Base-by-base conservation (phyloP, 2,888 invertebrate species). In the Pseudococcus jackbeardsleyi region DNA sequence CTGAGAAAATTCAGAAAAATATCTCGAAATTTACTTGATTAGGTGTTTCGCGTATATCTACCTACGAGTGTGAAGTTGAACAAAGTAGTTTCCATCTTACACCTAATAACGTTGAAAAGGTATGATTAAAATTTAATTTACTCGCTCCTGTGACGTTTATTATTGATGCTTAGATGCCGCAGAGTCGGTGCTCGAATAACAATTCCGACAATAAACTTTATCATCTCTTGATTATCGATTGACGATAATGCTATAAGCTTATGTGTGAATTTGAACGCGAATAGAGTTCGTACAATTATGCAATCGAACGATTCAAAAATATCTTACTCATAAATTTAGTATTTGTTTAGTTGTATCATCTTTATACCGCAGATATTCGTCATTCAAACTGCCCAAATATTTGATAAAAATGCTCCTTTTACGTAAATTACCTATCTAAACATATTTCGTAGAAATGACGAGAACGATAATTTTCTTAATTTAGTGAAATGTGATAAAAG, bases 191-290 rank as follows among this genome's bases (percentile, higher is more conserved):
- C 64, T 19, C 19, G 64, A 22, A 64, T 64, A 64, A 22, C 22
- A 64, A 64, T 64, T 64, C 22, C 9, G 15, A 64, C 19, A 22
- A 64, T 64, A 64, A 22, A 11, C 6, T 19, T 64, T 64, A 64
- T 64, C 64, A 64, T 64, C 64, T 59, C n/a, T 3, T 22, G 64
- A 64, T 64, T 64, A 64, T 64, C n/a, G 59, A 59, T 64, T 64
- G 19, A 22, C 22, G 22, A 64, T 64, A 12, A 19, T 59, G 19
- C 8, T 19, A 59, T 59, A 59, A 19, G 19, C 17, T 54, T 33
- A 33, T 54, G 17, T 12, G 17, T 54, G 5, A 54, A 19, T 22
- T 64, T 9, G 64, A 22, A 12, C 64, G 22, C 64, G 22, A 22
- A 22, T 22, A 64, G 7, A 11, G 22, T 1, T 3, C 42, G 42